phyloP scores from a whole-genome alignment of 2,113 vertebrate species.

The Thalassoma bifasciatum region DNA sequence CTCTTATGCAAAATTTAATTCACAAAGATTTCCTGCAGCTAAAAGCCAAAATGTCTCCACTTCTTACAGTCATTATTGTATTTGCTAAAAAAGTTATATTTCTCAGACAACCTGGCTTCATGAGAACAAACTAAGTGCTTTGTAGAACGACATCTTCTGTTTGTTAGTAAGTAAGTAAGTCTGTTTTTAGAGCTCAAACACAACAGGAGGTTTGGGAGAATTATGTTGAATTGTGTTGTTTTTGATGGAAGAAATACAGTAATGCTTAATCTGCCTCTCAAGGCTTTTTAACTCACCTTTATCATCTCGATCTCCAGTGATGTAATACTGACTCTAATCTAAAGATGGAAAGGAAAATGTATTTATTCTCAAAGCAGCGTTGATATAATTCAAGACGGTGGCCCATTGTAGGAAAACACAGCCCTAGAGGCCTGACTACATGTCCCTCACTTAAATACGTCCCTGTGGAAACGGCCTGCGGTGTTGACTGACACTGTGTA shows the following conservation, averaged over 20 bases:
- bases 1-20: neutral
- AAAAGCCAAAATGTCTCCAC: neutral
- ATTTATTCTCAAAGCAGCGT: neutral
- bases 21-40: neutral
- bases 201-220: neutral
- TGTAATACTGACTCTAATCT: neutral
- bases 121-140: neutral
- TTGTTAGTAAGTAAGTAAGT: too few species aligned
- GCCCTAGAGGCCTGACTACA: neutral
- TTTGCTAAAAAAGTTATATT: neutral
- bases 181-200: neutral
- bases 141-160: neutral
- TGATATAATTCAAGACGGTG: neutral
- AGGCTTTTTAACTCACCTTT: neutral
- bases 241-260: neutral
- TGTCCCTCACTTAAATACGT: neutral
- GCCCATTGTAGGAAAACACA: neutral
- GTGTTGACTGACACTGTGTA: slow-evolving; percentile 37
- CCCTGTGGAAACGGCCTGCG: slow-evolving; percentile 29
- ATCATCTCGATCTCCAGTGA: neutral
- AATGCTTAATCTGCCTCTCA: too few species aligned
- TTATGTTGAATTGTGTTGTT: neutral
- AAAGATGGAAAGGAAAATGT: neutral
- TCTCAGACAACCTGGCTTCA: neutral
- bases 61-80: neutral